Evolutionary conservation across 2,888 invertebrate species (phyloP).

Genomic region (Clivina fossor): DNA sequence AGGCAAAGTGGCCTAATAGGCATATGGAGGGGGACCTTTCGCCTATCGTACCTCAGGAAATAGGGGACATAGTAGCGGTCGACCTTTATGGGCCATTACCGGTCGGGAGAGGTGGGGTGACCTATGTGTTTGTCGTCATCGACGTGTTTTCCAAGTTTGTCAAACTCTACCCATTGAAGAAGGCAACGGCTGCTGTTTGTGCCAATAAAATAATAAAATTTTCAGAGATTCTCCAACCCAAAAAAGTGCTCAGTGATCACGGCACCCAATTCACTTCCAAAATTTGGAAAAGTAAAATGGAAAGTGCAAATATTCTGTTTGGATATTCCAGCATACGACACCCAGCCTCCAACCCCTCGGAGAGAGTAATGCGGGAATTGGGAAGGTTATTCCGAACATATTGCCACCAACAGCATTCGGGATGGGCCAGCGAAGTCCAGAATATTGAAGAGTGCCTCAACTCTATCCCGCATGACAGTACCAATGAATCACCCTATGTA

Average conservation of each 20-base stretch:
- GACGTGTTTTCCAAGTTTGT: conserved; percentile 33
- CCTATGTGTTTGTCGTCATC: conserved; percentile 28
- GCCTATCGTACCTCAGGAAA: neutral
- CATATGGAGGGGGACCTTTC: no score
- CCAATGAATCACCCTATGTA: conserved; percentile 35
- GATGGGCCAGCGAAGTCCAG: conserved; percentile 34
- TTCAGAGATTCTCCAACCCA: neutral
- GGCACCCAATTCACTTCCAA: conserved; percentile 35
- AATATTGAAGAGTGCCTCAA: conserved; percentile 31
- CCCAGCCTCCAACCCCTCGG: conserved; percentile 41
- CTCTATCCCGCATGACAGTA: conserved; percentile 34
- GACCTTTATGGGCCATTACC: conserved; percentile 25
- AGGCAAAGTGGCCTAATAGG: no score
- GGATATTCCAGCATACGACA: conserved; percentile 35
- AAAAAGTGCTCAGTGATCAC: conserved; percentile 17
- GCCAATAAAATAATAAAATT: no score
- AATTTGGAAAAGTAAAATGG: conserved; percentile 31
- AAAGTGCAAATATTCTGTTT: conserved; percentile 19
- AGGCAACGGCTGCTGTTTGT: no score
- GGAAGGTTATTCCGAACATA: conserved; percentile 36
- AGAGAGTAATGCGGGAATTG: conserved; percentile 41
- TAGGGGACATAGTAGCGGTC: conserved; percentile 3
- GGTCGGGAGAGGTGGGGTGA: neutral
- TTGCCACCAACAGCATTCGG: conserved; percentile 36
- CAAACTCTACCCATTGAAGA: conserved; percentile 15